Evolutionary conservation across 2,888 invertebrate species (phyloP).

Genomic region (Drosophila flavopinicola): DNA sequence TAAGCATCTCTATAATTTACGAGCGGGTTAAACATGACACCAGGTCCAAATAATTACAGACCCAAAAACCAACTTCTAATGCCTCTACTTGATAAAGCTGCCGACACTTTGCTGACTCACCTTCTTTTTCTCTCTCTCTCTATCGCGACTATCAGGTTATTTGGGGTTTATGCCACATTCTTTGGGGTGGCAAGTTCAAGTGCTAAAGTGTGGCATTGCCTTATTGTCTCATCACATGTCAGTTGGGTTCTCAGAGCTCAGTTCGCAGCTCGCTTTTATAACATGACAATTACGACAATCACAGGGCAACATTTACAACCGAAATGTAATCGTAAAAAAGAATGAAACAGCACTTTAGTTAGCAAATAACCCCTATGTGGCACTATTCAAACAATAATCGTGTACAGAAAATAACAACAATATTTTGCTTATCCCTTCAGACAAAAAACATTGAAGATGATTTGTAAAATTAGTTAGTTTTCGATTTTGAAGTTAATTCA

Average conservation of each 20-base stretch:
- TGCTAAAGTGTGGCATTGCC: constrained; percentile 32
- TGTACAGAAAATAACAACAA: not conserved
- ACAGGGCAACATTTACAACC: constrained; percentile 48
- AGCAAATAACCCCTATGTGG: constrained; percentile 53
- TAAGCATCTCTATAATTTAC: constrained; percentile 78
- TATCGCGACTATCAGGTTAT: too few species aligned
- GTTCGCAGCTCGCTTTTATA: constrained; percentile 66
- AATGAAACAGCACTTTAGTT: constrained; percentile 62
- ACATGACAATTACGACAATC: constrained; percentile 76
- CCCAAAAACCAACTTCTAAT: constrained; percentile 1
- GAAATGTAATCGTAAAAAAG: constrained; percentile 59
- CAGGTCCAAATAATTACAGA: constrained; percentile 57
- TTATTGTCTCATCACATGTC: constrained; percentile 45
- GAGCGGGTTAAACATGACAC: constrained; percentile 67
- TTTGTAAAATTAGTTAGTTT: too few species aligned
- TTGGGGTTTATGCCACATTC: constrained; percentile 5
- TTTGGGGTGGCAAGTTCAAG: constrained; percentile 51
- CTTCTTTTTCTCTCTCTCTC: constrained; percentile 2
- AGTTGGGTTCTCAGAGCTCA: constrained; percentile 22
- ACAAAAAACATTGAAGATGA: too few species aligned
- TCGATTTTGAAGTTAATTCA: too few species aligned
- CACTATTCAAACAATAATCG: not conserved
- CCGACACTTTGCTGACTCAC: constrained; percentile 38
- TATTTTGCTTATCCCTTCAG: constrained; percentile 16
- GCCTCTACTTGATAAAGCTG: constrained; percentile 14